Conservation (phyloP, 1,140 invertebrate genomes). For the Cotesia chilonis region DNA sequence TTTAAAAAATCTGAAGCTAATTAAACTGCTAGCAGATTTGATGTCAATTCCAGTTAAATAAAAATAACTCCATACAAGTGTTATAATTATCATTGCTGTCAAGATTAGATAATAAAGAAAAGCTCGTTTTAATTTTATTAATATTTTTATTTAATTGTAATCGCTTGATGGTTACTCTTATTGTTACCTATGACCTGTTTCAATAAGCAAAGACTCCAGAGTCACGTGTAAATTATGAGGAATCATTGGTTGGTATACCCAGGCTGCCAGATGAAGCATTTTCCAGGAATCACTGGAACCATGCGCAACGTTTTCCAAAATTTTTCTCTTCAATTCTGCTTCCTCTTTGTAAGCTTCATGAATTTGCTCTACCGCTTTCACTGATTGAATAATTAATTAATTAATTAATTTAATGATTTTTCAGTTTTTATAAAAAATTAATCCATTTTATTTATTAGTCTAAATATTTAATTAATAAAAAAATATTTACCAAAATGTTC, state of each 20-base stretch:
- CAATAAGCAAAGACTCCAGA: slow-evolving; percentile 52
- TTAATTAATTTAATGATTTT: background rate
- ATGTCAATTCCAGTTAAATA: no score
- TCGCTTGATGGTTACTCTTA: background rate
- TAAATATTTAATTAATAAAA: slow-evolving; percentile 13
- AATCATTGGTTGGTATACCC: slow-evolving; percentile 51
- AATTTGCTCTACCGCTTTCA: slow-evolving; percentile 44
- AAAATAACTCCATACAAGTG: no score
- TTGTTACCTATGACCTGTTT: slow-evolving; percentile 50
- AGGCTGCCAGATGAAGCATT: slow-evolving; percentile 53
- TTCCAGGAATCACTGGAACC: slow-evolving; percentile 46
- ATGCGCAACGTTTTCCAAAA: slow-evolving; percentile 55
- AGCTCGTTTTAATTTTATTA: slow-evolving; percentile 18
- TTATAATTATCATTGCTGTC: no score
- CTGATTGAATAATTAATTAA: slow-evolving; percentile 38
- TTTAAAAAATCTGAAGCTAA: no score
- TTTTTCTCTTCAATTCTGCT: slow-evolving; percentile 44
- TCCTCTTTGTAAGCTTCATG: slow-evolving; percentile 48
- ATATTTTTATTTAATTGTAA: slow-evolving; percentile 22
- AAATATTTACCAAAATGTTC: slow-evolving; percentile 48
- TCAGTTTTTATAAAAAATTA: background rate
- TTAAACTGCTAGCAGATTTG: no score
- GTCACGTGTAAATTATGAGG: slow-evolving; percentile 40
- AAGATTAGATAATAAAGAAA: slow-evolving; percentile 28
- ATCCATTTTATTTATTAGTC: background rate